Evolutionary conservation across 2,113 vertebrate species (phyloP).

Genomic region (Propithecus coquereli): DNA sequence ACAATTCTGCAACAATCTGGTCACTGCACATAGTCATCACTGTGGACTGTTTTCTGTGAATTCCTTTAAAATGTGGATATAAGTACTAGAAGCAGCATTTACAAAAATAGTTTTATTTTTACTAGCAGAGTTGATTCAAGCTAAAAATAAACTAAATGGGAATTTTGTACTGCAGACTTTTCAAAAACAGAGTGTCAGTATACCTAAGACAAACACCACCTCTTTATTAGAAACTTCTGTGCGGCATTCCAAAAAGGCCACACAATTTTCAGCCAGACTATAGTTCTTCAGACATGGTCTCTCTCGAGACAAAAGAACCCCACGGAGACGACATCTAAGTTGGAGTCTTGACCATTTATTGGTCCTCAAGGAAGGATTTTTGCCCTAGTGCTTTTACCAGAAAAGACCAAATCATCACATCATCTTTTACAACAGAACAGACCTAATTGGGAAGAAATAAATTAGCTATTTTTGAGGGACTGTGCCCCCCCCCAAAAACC

Average conservation of each 20-base stretch:
- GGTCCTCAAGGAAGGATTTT: constrained; percentile 3
- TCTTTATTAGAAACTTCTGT: constrained; percentile 52
- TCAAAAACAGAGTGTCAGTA: constrained; percentile 42
- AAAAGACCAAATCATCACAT: neutral
- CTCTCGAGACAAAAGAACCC: neutral
- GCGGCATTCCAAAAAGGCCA: neutral
- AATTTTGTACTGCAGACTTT: constrained; percentile 51
- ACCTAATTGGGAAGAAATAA: neutral
- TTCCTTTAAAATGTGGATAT: constrained; percentile 43
- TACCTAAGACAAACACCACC: constrained; percentile 34
- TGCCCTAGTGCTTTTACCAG: neutral
- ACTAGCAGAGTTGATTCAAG: constrained; percentile 60
- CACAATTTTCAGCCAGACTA: neutral
- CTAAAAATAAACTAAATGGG: constrained; percentile 61
- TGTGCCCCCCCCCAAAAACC: neutral
- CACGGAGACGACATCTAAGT: neutral
- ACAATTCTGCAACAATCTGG: constrained; percentile 46
- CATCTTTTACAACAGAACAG: neutral
- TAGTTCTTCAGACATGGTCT: neutral
- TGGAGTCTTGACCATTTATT: neutral
- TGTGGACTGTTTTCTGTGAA: constrained; percentile 41
- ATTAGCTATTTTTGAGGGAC: neutral
- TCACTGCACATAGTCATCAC: neutral
- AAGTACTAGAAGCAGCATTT: constrained; percentile 32
- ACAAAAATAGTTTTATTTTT: constrained; percentile 68